Base-by-base conservation (phyloP, 1,140 invertebrate genomes). In the Sweltsa coloradensis region DNA sequence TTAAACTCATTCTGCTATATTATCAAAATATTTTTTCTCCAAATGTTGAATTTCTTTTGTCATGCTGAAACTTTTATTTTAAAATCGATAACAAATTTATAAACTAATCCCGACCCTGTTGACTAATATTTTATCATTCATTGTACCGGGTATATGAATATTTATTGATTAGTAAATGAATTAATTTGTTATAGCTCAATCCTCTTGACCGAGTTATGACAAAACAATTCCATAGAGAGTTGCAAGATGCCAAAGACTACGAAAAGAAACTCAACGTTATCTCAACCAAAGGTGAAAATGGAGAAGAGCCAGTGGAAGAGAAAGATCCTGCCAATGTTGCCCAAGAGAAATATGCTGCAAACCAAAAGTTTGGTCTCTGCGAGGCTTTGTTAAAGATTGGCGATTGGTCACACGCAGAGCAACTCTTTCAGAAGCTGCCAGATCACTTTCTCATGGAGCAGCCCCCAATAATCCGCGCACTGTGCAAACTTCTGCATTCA, bases 311-410 rank as follows among this genome's bases (percentile, higher is more conserved):
- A 41, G 75, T 74, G 59, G 63, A 65, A 50, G 81, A 85, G 56
- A 78, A 79, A 53, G 84, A 88, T 54, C 75, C 70, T 58, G 51
- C 69, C 43, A 70, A n/a, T n/a, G n/a, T n/a, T n/a, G n/a, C n/a
- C n/a, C n/a, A n/a, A n/a, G 62, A 79, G 57, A 81, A 85, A 58
- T 83, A 83, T 60, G 68, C 73, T 59, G 72, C 66, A 47, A 97
- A 99, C 70, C 94, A 98, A 66, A 97, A 98, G 64, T 78, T 97
- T 55, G 85, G 89, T 29, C 67, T 99, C 4, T 85, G 87, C 60
- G 86, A 94, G 63, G 90, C 90, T 1, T 63, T 97, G 3, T 61
- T 97, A 3, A 75, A 80, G 54, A 77, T 97, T 51, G 93, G 89
- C 16, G 88, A 89, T 55, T 97, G 93, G 93, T 74, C 81, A 9